A percentile compares a stretch with the other conserved stretches of the same genome.
Evolutionary conservation across 2,113 vertebrate genomes (phyloP).

Genomic region (Gymnobelideus leadbeateri): DNA sequence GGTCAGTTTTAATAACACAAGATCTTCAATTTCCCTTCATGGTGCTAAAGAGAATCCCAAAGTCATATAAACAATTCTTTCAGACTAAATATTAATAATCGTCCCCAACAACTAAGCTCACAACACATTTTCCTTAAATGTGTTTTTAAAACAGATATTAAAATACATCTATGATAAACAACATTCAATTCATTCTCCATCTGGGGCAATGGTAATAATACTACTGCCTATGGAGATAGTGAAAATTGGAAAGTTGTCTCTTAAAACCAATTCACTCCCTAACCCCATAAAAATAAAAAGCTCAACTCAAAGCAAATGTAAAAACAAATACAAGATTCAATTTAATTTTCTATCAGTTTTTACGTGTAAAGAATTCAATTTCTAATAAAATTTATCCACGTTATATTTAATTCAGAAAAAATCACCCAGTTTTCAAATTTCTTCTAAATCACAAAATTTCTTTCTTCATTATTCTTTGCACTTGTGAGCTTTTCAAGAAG

Average conservation of each 20-base stretch:
- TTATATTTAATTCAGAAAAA: conserved; percentile 44
- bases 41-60: conserved; percentile 20
- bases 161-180: conserved; percentile 1
- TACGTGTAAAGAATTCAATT: conserved; percentile 60
- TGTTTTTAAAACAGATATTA: not conserved
- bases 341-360: conserved; percentile 5
- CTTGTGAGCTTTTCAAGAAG: not conserved
- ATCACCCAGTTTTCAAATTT: not conserved
- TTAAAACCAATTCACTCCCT: conserved; percentile 28
- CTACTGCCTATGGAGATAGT: conserved; percentile 10
- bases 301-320: not conserved
- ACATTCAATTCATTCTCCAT: conserved; percentile 43
- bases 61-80: conserved; percentile 15
- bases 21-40: conserved; percentile 52
- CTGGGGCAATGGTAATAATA: conserved; percentile 24
- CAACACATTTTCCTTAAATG: conserved; percentile 48
- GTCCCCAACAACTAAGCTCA: conserved; percentile 26
- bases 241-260: conserved; percentile 31
- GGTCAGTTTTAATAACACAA: conserved; percentile 47
- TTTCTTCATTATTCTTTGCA: conserved; percentile 55
- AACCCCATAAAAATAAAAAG: conserved; percentile 39
- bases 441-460: conserved; percentile 41
- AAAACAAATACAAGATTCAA: conserved; percentile 42
- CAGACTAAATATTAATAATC: conserved; percentile 37
- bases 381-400: conserved; percentile 48